phyloP scores from a whole-genome alignment of 2,797 vertebrate species.

The Toxotes lorentzi region DNA sequence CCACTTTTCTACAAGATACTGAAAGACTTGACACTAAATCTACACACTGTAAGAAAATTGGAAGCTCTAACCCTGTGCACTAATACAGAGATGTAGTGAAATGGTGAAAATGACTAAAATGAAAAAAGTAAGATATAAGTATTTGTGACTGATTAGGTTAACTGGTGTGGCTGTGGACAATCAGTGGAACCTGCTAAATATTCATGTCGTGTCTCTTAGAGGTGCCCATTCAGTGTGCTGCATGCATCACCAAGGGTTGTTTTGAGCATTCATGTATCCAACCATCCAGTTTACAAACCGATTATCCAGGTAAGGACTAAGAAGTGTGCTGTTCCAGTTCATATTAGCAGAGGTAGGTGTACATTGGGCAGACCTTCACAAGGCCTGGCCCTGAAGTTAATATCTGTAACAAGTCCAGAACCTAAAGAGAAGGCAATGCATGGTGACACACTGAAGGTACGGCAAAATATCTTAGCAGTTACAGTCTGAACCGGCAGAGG shows the following conservation, averaged over 20 bases:
- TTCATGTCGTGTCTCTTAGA: neutral
- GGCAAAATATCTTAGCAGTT: neutral
- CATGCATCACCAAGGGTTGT: neutral
- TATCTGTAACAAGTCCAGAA: neutral
- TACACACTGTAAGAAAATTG: neutral
- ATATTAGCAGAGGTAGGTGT: neutral
- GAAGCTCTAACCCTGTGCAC: neutral
- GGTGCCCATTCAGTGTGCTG: neutral
- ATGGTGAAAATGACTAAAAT: neutral
- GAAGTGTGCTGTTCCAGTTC: too few relatives aligned
- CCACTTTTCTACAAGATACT: neutral
- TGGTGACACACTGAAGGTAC: neutral
- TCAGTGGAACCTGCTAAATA: neutral
- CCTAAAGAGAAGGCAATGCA: neutral
- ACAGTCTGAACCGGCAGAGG: neutral
- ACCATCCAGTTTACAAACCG: neutral
- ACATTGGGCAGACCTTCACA: neutral
- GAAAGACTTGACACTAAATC: neutral
- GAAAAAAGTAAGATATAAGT: neutral
- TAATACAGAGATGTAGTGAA: neutral
- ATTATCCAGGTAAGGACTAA: neutral
- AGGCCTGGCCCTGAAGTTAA: neutral
- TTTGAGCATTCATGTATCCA: neutral
- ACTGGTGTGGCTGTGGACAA: neutral
- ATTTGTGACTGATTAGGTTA: neutral